Conservation (phyloP, 2,797 vertebrate genomes). For the Hoplostethus mediterraneus region DNA sequence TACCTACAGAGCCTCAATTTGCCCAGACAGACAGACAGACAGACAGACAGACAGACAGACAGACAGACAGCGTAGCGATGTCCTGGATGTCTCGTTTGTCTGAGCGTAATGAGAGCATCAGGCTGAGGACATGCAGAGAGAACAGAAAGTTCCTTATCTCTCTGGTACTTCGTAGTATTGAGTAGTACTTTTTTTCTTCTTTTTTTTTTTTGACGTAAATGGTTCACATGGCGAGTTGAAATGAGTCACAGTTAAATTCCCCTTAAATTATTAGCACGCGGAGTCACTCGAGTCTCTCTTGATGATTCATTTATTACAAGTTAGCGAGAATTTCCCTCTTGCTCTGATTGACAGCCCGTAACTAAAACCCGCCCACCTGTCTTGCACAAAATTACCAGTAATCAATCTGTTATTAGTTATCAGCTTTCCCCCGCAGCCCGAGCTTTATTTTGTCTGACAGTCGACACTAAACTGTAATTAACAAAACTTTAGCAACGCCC, state of each 20-base stretch:
- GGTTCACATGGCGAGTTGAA: constrained; percentile 51
- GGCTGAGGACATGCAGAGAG: constrained; percentile 56
- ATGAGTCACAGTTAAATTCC: constrained; percentile 70
- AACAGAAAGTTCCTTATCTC: constrained; percentile 61
- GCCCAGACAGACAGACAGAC: constrained; percentile 58
- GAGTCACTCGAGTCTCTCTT: constrained; percentile 53
- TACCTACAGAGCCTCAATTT: constrained; percentile 51
- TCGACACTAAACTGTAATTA: constrained; percentile 61
- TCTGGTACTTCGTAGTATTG: constrained; percentile 22
- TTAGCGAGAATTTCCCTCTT: constrained; percentile 64
- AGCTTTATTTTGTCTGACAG: constrained; percentile 45
- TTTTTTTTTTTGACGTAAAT: constrained; percentile 51
- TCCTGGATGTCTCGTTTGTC: constrained; percentile 48
- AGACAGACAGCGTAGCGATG: too few relatives aligned
- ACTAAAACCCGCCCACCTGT: constrained; percentile 67
- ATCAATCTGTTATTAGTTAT: constrained; percentile 66
- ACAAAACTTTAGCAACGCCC: constrained; percentile 69
- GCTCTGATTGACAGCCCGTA: constrained; percentile 63
- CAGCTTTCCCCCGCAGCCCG: constrained; percentile 33
- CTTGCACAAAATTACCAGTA: constrained; percentile 58
- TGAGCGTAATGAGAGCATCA: constrained; percentile 68
- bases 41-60: too few relatives aligned
- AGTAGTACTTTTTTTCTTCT: constrained; percentile 41
- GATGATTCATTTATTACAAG: constrained; percentile 73
- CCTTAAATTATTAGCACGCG: constrained; percentile 55